Base-by-base conservation (phyloP, 1,140 invertebrate genomes). In the Armadillidium nasatum region DNA sequence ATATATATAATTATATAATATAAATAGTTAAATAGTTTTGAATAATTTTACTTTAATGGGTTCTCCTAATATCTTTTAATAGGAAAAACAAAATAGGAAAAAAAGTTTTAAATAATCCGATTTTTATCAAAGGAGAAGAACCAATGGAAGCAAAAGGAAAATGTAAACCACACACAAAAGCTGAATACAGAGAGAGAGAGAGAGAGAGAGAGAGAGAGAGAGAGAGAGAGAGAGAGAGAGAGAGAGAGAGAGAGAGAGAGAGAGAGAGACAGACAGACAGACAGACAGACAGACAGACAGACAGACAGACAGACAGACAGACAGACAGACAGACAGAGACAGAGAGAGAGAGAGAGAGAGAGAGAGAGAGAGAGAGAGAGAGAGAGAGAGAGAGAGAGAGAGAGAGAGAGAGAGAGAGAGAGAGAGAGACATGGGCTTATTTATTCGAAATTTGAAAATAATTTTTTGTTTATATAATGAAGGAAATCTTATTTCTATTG, bases 201-300 rank as follows among this genome's bases (percentile, higher is more conserved):
- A 60, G 54, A 60, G 54, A 60, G 54, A 60, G 54, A n/a, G 54
- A 60, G 54, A 60, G 54, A 60, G 54, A 60, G 54, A 60, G 54
- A 60, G 54, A 60, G 54, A 54, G 54, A 60, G 54, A 60, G 54
- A 60, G 54, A 60, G 54, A 60, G 54, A 60, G 54, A 60, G 54
- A 60, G 54, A 60, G 54, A 60, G 54, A 60, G 54, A 60, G 50
- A 60, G 54, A 60, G 54, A 60, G 54, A 60, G 54, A 60, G 54
- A 60, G 54, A 60, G 54, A 7, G 54, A 6, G 33, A 33, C n/a
- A 33, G 50, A 54, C 10, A n/a, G 54, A 60, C 1, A 60, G 54
- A 60, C 1, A 60, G 54, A 60, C 1, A 60, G 54, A 60, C 1
- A n/a, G 54, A 60, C 1, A 60, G 54, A 60, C 1, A 60, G 54